A percentile compares a stretch with the other conserved stretches of the same genome.
Evolutionary conservation across 2,888 invertebrate genomes (phyloP).

Genomic region (Sclerodermus sp.): DNA sequence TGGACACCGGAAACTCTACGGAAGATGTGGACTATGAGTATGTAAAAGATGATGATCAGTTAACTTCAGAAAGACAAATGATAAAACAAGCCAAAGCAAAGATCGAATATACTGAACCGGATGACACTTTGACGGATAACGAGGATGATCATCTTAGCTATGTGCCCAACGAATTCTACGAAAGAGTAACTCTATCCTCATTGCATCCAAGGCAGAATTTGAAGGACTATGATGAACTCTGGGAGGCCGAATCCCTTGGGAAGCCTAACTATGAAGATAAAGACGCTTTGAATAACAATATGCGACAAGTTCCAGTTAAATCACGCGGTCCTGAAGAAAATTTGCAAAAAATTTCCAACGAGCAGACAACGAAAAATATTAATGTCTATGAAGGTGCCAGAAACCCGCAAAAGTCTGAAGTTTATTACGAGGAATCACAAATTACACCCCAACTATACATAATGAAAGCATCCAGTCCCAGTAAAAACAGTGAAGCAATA

Average conservation of each 20-base stretch:
- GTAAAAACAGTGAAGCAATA: no score
- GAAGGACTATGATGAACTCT: slow-evolving; percentile 28
- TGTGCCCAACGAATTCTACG: slow-evolving; percentile 27
- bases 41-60: slow-evolving; percentile 16
- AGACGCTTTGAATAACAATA: no score
- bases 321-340: no score
- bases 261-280: slow-evolving; percentile 3
- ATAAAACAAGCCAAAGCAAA: background rate
- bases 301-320: no score
- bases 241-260: slow-evolving; percentile 27
- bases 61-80: no score
- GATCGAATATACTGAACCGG: slow-evolving; percentile 7
- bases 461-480: no score
- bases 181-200: slow-evolving; percentile 12
- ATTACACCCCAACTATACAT: no score
- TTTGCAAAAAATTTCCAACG: no score
- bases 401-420: no score
- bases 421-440: no score
- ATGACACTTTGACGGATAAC: slow-evolving; percentile 20
- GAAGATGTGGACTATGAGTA: slow-evolving; percentile 22
- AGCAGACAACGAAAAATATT: no score
- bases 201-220: background rate
- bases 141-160: slow-evolving; percentile 19
- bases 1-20: slow-evolving; percentile 16
- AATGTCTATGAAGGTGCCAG: no score